Evolutionary conservation across 2,888 invertebrate species (phyloP).

Genomic region (Scrobipalpa costella): DNA sequence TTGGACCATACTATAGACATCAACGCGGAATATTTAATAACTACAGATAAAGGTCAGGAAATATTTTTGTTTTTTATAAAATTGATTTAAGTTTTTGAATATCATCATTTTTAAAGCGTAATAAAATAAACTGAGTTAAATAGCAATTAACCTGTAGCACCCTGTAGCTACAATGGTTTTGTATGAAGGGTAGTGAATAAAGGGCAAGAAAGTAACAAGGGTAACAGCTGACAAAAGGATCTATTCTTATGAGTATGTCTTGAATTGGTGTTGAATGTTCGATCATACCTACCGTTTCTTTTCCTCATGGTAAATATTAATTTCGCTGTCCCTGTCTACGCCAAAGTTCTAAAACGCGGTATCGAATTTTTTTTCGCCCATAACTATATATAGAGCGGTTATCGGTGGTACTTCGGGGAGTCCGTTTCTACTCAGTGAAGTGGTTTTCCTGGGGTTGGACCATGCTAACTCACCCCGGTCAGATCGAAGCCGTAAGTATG

Average conservation of each 20-base stretch:
- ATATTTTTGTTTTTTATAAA: no score
- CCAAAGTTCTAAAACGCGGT: not conserved
- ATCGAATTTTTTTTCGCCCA: not conserved
- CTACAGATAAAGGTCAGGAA: no score
- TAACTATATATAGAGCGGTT: not conserved
- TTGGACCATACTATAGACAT: no score
- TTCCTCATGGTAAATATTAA: not conserved
- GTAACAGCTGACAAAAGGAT: not conserved
- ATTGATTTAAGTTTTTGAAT: no score
- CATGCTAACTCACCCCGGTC: not conserved
- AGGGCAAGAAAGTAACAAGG: not conserved
- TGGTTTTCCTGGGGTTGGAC: not conserved
- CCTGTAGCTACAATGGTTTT: not conserved
- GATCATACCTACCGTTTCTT: not conserved
- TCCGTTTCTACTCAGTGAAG: slow-evolving; percentile 38
- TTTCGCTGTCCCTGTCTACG: not conserved
- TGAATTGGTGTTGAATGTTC: not conserved
- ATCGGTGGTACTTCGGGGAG: slow-evolving; percentile 16
- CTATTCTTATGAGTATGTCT: no score
- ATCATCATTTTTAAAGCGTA: no score
- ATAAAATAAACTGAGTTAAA: no score
- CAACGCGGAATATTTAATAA: no score
- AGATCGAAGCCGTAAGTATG: no score
- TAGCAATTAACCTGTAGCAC: no score
- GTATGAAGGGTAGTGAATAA: not conserved